A percentile compares a stretch with the other conserved stretches of the same genome.
phyloP scores from a whole-genome alignment of 2,113 vertebrate species.

The Sinocyclocheilus maitianheensis region DNA sequence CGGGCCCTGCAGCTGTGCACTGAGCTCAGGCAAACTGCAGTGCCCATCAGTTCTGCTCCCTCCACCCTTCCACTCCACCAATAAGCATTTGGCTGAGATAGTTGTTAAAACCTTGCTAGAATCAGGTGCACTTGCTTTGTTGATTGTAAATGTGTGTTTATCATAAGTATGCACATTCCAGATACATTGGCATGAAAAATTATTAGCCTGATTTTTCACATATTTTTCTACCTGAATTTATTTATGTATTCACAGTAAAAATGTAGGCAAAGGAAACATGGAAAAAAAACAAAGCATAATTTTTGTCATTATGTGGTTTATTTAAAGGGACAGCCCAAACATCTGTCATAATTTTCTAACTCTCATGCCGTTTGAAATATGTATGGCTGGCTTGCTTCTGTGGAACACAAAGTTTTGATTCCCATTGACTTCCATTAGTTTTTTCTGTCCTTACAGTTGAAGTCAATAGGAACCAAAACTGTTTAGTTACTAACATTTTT shows the following conservation, averaged over 20 bases:
- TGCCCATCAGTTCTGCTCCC: constrained; percentile 18
- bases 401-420: too few species aligned
- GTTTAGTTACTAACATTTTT: too few species aligned
- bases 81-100: background rate
- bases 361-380: too few species aligned
- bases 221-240: background rate
- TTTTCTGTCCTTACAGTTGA: too few species aligned
- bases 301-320: background rate
- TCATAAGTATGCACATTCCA: background rate
- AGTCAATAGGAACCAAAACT: too few species aligned
- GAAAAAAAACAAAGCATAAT: background rate
- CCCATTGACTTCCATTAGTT: too few species aligned
- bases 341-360: too few species aligned
- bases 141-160: background rate
- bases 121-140: background rate
- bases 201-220: background rate
- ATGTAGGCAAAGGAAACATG: background rate
- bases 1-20: constrained; percentile 4
- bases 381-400: too few species aligned
- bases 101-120: background rate
- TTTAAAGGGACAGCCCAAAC: background rate
- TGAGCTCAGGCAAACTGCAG: constrained; percentile 19
- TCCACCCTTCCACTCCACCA: background rate
- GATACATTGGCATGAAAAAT: background rate
- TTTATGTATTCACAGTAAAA: background rate